phyloP scores from a whole-genome alignment of 2,888 invertebrate genomes.

The Stenoptilia bipunctidactyla region DNA sequence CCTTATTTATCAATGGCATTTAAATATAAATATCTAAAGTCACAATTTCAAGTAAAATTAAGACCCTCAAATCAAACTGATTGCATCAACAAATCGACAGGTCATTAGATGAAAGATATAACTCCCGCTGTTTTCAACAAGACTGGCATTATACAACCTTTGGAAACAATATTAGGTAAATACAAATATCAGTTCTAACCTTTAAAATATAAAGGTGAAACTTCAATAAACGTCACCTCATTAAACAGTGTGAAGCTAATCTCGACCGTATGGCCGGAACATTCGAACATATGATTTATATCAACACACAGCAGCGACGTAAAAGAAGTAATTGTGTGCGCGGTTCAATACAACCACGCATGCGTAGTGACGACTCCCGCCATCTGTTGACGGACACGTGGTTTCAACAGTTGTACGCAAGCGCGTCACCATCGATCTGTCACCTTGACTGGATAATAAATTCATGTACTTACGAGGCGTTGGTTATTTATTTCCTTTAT shows the following conservation, averaged over 20 bases:
- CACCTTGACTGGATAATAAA: constrained; percentile 61
- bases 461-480: constrained; percentile 40
- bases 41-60: background rate
- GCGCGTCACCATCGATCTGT: constrained; percentile 53
- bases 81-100: background rate
- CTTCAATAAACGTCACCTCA: constrained; percentile 26
- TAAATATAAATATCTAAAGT: constrained; percentile 4
- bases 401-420: constrained; percentile 28
- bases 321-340: constrained; percentile 20
- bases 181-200: constrained; percentile 19
- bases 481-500: constrained; percentile 8
- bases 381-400: constrained; percentile 65
- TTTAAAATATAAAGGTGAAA: constrained; percentile 17
- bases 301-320: constrained; percentile 28
- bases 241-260: constrained; percentile 51
- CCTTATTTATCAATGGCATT: too few relatives aligned
- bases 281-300: constrained; percentile 61
- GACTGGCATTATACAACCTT: constrained; percentile 47
- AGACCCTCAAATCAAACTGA: background rate
- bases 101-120: constrained; percentile 42
- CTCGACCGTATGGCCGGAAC: constrained; percentile 55
- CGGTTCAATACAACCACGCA: constrained; percentile 56
- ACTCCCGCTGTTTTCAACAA: constrained; percentile 25
- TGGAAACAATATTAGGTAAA: constrained; percentile 21
- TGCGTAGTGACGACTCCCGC: constrained; percentile 48